A percentile compares a stretch with the other conserved stretches of the same genome.
Evolutionary conservation across 2,797 vertebrate genomes (phyloP).

Genomic region (Karalla daura): DNA sequence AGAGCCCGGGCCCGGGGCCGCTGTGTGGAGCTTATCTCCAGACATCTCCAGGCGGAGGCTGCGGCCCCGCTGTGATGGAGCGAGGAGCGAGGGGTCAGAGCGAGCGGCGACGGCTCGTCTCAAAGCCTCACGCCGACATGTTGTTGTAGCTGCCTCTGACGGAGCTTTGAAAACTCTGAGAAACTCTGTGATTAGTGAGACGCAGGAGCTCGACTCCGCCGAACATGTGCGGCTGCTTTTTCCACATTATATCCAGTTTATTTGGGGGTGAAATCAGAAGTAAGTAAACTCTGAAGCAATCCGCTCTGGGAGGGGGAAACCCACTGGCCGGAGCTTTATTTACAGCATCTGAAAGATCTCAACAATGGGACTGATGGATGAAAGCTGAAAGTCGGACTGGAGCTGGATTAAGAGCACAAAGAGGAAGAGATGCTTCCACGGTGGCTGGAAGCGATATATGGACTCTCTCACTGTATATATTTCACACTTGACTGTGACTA

Average conservation of each 20-base stretch:
- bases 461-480: constrained; percentile 20
- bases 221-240: constrained; percentile 10
- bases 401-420: background rate
- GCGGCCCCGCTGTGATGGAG: background rate
- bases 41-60: constrained; percentile 15
- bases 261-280: constrained; percentile 4
- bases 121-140: constrained; percentile 30
- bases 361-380: background rate
- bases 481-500: constrained; percentile 40
- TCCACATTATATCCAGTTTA: constrained; percentile 22
- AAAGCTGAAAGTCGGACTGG: background rate
- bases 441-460: background rate
- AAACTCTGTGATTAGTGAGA: constrained; percentile 17
- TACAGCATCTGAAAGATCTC: too few species aligned
- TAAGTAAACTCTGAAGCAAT: background rate
- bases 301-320: background rate
- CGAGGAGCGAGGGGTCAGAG: too few species aligned
- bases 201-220: background rate
- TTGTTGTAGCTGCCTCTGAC: constrained; percentile 24
- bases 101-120: constrained; percentile 15
- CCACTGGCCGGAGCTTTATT: too few species aligned
- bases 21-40: constrained; percentile 37
- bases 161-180: constrained; percentile 27
- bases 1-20: background rate
- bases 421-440: background rate